Evolutionary conservation across 2,113 vertebrate genomes (phyloP).

Genomic region (Callionymus lyra): DNA sequence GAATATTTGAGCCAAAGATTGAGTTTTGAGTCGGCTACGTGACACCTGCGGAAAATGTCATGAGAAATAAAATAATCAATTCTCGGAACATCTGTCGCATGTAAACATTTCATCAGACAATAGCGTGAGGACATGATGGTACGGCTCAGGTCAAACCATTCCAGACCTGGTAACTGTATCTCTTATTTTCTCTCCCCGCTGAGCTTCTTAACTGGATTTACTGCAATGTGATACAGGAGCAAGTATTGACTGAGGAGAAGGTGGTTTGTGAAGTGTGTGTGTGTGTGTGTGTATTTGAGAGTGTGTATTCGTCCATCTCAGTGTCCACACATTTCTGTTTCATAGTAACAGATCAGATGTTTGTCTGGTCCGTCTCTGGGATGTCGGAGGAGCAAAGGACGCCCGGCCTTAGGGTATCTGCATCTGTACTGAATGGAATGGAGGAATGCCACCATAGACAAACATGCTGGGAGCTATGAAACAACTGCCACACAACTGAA

Average conservation of each 20-base stretch:
- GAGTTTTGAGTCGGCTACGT: too few relatives aligned
- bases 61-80: not conserved
- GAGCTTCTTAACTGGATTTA: constrained; percentile 57
- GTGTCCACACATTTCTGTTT: constrained; percentile 21
- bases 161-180: constrained; percentile 56
- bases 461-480: constrained; percentile 63
- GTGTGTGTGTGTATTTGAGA: not conserved
- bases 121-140: constrained; percentile 39
- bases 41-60: too few relatives aligned
- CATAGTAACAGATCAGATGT: constrained; percentile 50
- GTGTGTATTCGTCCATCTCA: not conserved
- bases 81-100: constrained; percentile 42
- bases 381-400: constrained; percentile 34
- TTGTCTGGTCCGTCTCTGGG: constrained; percentile 40
- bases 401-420: constrained; percentile 45
- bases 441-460: constrained; percentile 58
- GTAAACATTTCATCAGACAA: constrained; percentile 53
- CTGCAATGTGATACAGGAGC: constrained; percentile 55
- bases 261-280: constrained; percentile 16
- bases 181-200: constrained; percentile 41
- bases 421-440: constrained; percentile 48
- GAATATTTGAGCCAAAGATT: too few relatives aligned
- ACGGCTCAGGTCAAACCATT: constrained; percentile 56
- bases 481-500: constrained; percentile 58
- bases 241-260: constrained; percentile 30